phyloP scores from a whole-genome alignment of 2,888 invertebrate genomes.

The Tethea ocularis region DNA sequence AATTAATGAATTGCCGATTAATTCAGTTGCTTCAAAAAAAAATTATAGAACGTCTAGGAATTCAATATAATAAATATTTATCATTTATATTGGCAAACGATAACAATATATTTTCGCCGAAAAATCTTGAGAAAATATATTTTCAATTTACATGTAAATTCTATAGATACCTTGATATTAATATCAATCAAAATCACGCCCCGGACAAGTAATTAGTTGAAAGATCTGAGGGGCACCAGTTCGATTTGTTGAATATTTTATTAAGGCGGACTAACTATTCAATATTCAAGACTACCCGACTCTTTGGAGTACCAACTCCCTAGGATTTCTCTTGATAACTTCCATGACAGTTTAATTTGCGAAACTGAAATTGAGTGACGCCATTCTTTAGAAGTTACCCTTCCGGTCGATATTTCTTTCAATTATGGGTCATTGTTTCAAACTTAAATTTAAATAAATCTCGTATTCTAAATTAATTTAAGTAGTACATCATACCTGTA shows the following conservation, averaged over 20 bases:
- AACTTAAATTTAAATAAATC: background rate
- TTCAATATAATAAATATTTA: no score
- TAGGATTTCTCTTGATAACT: slow-evolving; percentile 55
- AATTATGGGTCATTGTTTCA: background rate
- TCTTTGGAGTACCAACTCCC: slow-evolving; percentile 52
- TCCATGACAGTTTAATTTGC: slow-evolving; percentile 70
- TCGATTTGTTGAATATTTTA: slow-evolving; percentile 71
- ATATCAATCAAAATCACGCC: slow-evolving; percentile 49
- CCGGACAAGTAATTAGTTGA: slow-evolving; percentile 57
- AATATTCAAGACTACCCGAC: slow-evolving; percentile 66
- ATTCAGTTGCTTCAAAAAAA: slow-evolving; percentile 14
- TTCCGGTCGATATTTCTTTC: background rate
- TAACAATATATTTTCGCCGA: background rate
- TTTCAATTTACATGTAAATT: background rate
- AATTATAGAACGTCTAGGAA: background rate
- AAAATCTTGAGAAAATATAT: background rate
- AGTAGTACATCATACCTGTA: background rate
- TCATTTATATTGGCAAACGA: background rate
- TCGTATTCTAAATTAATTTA: background rate
- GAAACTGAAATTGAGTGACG: slow-evolving; percentile 49
- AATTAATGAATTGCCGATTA: slow-evolving; percentile 36
- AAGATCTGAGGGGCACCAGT: slow-evolving; percentile 39
- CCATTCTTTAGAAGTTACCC: slow-evolving; percentile 19
- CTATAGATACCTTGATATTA: slow-evolving; percentile 28
- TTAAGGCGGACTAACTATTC: slow-evolving; percentile 60